Percentiles rank a stretch among this genome's conserved stretches.
Conservation (phyloP, 2,113 vertebrate genomes). For the Silurus glanis region DNA sequence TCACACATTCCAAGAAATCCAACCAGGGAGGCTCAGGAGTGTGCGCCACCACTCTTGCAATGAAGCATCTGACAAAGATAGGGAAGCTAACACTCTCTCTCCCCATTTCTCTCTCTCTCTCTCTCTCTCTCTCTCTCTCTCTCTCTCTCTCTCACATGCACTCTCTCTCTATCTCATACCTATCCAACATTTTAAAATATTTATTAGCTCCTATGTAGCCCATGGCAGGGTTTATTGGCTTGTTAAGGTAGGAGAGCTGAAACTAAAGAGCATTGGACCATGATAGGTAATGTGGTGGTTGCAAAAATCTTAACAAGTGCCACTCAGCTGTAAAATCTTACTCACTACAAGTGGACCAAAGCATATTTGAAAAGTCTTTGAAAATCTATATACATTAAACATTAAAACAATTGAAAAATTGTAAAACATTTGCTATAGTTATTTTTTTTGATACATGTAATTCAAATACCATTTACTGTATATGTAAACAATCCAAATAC, state of each 20-base stretch:
- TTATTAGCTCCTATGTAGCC: conserved; percentile 48
- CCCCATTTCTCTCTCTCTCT: conserved; percentile 34
- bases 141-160: conserved; percentile 50
- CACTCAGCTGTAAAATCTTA: conserved; percentile 63
- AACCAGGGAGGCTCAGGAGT: conserved; percentile 79
- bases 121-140: conserved; percentile 9
- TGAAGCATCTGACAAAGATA: conserved; percentile 66
- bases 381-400: too few species aligned
- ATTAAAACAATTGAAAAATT: too few species aligned
- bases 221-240: conserved; percentile 52
- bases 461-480: neutral
- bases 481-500: neutral
- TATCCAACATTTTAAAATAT: conserved; percentile 51
- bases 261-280: conserved; percentile 36
- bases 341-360: conserved; percentile 61
- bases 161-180: conserved; percentile 39
- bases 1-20: conserved; percentile 83
- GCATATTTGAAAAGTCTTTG: conserved; percentile 39
- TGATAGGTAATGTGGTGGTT: conserved; percentile 49
- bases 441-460: too few species aligned
- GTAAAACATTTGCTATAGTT: too few species aligned
- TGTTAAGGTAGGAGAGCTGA: conserved; percentile 50
- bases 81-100: conserved; percentile 44
- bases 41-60: conserved; percentile 66
- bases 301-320: conserved; percentile 44